Conservation (phyloP, 2,888 invertebrate genomes). For the Leptarthrus brevirostris region DNA sequence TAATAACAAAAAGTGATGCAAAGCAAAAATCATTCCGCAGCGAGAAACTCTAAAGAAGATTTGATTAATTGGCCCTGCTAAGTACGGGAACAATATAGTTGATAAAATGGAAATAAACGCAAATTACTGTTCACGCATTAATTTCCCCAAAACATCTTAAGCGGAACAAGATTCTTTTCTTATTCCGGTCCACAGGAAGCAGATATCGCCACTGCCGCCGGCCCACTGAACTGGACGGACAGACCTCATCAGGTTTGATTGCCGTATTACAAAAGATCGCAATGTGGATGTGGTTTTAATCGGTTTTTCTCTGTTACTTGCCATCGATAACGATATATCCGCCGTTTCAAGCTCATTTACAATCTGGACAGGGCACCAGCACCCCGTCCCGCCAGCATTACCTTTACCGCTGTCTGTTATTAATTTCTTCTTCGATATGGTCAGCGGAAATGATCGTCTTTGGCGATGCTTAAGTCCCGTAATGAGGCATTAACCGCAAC, state of each 20-base stretch:
- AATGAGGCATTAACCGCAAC: constrained; percentile 51
- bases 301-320: constrained; percentile 37
- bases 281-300: constrained; percentile 7
- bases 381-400: neutral
- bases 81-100: too few species aligned
- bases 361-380: neutral
- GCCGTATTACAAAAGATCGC: too few species aligned
- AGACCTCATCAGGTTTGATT: too few species aligned
- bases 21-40: too few species aligned
- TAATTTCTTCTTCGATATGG: constrained; percentile 11
- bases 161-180: neutral
- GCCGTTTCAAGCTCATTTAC: constrained; percentile 11
- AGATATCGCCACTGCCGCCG: neutral
- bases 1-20: too few species aligned
- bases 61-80: too few species aligned
- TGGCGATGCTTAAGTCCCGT: constrained; percentile 52
- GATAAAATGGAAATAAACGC: neutral
- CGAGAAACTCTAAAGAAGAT: too few species aligned
- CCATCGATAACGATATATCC: constrained; percentile 9
- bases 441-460: constrained; percentile 50
- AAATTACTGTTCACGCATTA: constrained; percentile 5
- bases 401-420: neutral
- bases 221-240: too few species aligned
- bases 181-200: neutral
- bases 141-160: neutral